Percentiles rank a stretch among this genome's conserved stretches.
Conservation (phyloP, 1,140 invertebrate genomes). For the Oryzaephilus surinamensis region DNA sequence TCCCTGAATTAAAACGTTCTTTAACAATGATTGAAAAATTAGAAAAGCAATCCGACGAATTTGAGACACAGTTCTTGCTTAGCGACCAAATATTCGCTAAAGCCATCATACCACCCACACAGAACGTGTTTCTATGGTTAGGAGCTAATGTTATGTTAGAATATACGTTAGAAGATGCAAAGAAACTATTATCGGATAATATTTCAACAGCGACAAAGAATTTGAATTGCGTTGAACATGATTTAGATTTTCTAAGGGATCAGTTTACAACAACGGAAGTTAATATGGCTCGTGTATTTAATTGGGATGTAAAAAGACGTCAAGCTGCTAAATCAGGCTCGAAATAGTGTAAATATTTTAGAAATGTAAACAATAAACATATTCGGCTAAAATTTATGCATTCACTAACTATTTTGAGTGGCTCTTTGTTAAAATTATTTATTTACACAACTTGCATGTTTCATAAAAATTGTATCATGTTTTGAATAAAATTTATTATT, state of each 20-base stretch:
- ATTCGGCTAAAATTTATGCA: neutral
- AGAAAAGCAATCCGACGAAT: conserved; percentile 65
- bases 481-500: no score
- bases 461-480: no score
- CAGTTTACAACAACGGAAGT: conserved; percentile 98
- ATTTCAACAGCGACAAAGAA: conserved; percentile 78
- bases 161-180: conserved; percentile 88
- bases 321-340: conserved; percentile 44
- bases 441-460: no score
- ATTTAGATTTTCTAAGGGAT: conserved; percentile 86
- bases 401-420: neutral
- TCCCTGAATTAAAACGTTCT: conserved; percentile 86
- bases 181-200: conserved; percentile 78
- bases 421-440: neutral
- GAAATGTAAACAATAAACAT: neutral
- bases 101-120: conserved; percentile 76
- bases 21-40: conserved; percentile 88
- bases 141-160: conserved; percentile 99
- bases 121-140: conserved; percentile 94
- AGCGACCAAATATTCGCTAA: conserved; percentile 94
- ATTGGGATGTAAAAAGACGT: conserved; percentile 89
- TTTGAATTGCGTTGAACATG: conserved; percentile 75
- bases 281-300: conserved; percentile 93
- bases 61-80: conserved; percentile 85
- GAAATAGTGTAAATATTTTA: neutral